These are phyloP conservation scores for Bathynomus jamesi DNA, from an alignment of 1,140 invertebrate genomes.

Conservation along the genomic window DNA sequence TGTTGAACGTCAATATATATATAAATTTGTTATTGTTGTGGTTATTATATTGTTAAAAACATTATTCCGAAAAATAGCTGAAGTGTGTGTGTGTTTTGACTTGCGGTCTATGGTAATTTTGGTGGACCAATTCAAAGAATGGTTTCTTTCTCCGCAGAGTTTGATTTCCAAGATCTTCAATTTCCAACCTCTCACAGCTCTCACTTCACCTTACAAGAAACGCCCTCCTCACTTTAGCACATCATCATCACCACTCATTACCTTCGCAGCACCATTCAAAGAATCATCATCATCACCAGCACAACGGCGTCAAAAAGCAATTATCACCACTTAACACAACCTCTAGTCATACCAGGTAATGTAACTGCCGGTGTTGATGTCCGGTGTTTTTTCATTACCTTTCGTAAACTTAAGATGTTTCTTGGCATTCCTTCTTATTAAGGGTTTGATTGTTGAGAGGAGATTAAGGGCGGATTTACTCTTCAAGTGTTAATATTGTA, in stretches of 20 bases:
- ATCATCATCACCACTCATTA: neutral
- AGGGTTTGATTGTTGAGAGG: neutral
- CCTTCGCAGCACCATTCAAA: neutral
- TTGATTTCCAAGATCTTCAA: too few species aligned
- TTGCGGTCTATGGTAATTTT: too few species aligned
- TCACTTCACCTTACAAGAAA: too few species aligned
- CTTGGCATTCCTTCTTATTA: neutral
- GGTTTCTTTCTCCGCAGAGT: too few species aligned
- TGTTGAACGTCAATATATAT: too few species aligned
- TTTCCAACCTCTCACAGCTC: too few species aligned
- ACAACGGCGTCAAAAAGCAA: neutral
- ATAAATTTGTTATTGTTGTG: too few species aligned
- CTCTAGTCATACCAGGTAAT: neutral
- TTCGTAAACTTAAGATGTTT: neutral
- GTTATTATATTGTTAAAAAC: too few species aligned
- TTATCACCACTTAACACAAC: neutral
- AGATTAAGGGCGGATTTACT: neutral
- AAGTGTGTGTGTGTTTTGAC: too few species aligned
- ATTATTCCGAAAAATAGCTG: too few species aligned
- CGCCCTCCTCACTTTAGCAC: too few species aligned
- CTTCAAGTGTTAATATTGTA: neutral
- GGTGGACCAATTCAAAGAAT: too few species aligned
- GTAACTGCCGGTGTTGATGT: neutral
- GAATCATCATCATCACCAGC: neutral
- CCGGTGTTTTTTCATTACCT: neutral